Percentiles rank a stretch among this genome's conserved stretches.
These are phyloP conservation scores for Yponomeuta sedellus DNA, from an alignment of 2,888 invertebrate species.

Conservation along the genomic window DNA sequence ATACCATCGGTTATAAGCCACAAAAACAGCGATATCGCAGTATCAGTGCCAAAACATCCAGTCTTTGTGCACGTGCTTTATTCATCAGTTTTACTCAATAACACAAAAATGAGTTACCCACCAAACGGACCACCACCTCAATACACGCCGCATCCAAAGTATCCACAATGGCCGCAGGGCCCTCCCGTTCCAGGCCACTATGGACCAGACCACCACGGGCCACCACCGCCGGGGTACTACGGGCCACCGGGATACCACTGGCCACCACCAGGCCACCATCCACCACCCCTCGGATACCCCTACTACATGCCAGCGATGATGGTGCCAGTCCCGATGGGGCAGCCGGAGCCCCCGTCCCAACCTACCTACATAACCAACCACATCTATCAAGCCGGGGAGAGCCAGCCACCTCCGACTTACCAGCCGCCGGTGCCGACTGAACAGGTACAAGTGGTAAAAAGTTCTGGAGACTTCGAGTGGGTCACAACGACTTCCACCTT, in stretches of 20 bases:
- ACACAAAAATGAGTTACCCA: conserved; percentile 44
- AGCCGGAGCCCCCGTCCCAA: conserved; percentile 25
- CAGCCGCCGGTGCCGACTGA: conserved; percentile 23
- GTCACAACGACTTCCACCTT: conserved; percentile 54
- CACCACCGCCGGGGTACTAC: conserved; percentile 24
- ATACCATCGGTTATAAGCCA: conserved; percentile 11
- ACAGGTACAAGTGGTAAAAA: conserved; percentile 42
- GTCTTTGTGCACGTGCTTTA: background rate
- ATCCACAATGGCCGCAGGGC: background rate
- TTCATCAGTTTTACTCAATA: too few species aligned
- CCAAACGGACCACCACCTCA: conserved; percentile 38
- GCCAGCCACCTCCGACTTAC: conserved; percentile 25
- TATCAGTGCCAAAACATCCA: background rate
- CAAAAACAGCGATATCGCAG: background rate
- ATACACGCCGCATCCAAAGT: conserved; percentile 24
- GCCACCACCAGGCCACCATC: conserved; percentile 23
- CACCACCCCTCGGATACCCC: conserved; percentile 21
- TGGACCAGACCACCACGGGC: background rate
- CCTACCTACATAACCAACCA: conserved; percentile 66
- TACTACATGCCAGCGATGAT: conserved; percentile 59
- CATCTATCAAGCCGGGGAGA: conserved; percentile 35
- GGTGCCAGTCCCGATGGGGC: conserved; percentile 46
- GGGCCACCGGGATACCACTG: conserved; percentile 30
- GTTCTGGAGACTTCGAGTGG: conserved; percentile 62
- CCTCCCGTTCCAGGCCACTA: background rate